Base-by-base conservation (phyloP, 2,888 invertebrate species). In the Drosophila acutilabella region DNA sequence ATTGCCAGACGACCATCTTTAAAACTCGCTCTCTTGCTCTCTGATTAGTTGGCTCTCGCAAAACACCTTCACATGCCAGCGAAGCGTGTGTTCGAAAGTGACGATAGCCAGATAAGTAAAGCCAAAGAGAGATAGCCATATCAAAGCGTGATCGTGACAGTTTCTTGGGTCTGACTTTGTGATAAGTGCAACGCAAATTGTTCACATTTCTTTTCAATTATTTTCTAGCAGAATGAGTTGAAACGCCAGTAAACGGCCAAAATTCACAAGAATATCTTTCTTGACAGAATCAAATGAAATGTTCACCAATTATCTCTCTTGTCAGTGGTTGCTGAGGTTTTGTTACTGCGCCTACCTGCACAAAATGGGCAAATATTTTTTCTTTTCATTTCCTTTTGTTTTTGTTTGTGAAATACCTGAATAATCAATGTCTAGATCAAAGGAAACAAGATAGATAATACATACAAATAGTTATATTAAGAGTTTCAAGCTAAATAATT, bases 131-230 rank as follows among this genome's bases (percentile, higher is more conserved):
- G 44, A 26, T 38, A 26, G 18, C 36, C 7, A 13, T 36, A 36
- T 8, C 36, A 13, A 36, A 74, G 66, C 71, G 70, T 56, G 54
- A 72, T 83, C 77, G 75, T 74, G 80, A 65, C 80, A 76, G 66
- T 71, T 66, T 58, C 74, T 61, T 20, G 65, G 8, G 30, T 30
- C 30, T 53, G 64, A 71, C 71, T 8, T 30, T 72, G 57, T 67
- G 81, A 78, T 83, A 87, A 89, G 65, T 83, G 85, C 69, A 84
- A 57, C 64, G 66, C 60, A 83, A 87, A 89, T 83, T 71, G 68
- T 81, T 83, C 52, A 53, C 78, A 89, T 83, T 87, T 89, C 88
- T 89, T 80, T 83, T 69, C 78, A 81, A 84, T 83, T 81, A 77
- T 69, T 82, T 70, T 40, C 13, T 71, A 58, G 74, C 72, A 65